phyloP scores from a whole-genome alignment of 2,888 invertebrate species.

The Cryptus viduatorius region DNA sequence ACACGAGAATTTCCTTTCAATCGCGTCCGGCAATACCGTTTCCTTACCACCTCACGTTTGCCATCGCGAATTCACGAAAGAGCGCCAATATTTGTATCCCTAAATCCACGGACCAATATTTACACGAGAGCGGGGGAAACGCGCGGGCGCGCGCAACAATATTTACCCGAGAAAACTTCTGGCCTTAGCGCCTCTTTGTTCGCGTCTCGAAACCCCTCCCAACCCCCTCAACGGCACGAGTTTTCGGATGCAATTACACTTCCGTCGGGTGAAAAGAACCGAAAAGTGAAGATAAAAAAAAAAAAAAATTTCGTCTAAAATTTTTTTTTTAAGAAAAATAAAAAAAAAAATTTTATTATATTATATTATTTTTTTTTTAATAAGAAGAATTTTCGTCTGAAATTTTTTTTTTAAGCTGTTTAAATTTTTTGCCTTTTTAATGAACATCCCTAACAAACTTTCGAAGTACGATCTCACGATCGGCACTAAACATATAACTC shows the following conservation, averaged over 20 bases:
- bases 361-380: too few relatives aligned
- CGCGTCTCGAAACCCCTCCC: background rate
- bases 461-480: too few relatives aligned
- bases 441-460: too few relatives aligned
- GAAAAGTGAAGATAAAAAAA: background rate
- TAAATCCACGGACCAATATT: conserved; percentile 75
- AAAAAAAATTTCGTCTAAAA: too few relatives aligned
- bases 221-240: background rate
- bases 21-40: conserved; percentile 36
- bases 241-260: conserved; percentile 43
- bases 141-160: conserved; percentile 58
- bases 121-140: conserved; percentile 50
- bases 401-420: too few relatives aligned
- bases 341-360: too few relatives aligned
- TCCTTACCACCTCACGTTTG: conserved; percentile 24
- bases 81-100: conserved; percentile 77
- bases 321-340: too few relatives aligned
- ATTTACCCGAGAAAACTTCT: conserved; percentile 68
- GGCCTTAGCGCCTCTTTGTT: conserved; percentile 26
- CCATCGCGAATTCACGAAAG: conserved; percentile 63
- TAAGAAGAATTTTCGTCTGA: background rate
- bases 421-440: too few relatives aligned
- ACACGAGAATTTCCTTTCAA: conserved; percentile 47
- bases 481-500: too few relatives aligned
- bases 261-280: conserved; percentile 3